Evolutionary conservation across 2,888 invertebrate genomes (phyloP), one percentile per base, ranked within the genome.

Genomic region (Microdon myrmicae): DNA sequence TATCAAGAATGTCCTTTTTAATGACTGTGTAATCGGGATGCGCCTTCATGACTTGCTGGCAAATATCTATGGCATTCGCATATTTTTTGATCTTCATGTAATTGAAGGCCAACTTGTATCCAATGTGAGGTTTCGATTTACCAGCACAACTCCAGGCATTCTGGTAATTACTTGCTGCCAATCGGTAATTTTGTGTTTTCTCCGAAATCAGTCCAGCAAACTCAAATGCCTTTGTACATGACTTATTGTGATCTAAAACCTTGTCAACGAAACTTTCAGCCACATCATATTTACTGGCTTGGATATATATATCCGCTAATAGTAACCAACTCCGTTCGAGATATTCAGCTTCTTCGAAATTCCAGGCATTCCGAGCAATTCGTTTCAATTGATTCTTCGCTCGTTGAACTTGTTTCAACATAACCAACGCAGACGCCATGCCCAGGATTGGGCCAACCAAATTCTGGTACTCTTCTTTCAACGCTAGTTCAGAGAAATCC

Each of bases 301-400:
- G 89, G 43, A 91, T 85, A 73, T 92, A 96, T 68, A 90, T 89
- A 68, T 97, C 96, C 0, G 94, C 92, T n/a, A 97, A 82, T 32
- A 97, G 83, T 4, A 98, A 77, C 98, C 98, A 98, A 77, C 95
- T 92, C 60, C 92, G 87, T 81, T 98, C 98, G 56, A 98, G 82
- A 72, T 96, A 95, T 73, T 97, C 96, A 0, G 96, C 95, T 72
- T 96, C 96, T 76, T 96, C 95, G 69, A 96, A 93, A 8, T 89
- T 94, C 97, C 97, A 98, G 0, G 84, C 82, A 41, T 88, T 87
- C 68, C 93, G 91, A 0, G 90, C 86, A 10, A 97, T 87, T 17
- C 94, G 83, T 79, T 98, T 98, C 41, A 99, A 78, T 71, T 96
- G 92, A 76, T 94, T 95, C 71, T 96, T 89, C 0, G 97, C 96